phyloP scores from a whole-genome alignment of 2,888 invertebrate genomes.

The Dexiosoma caninum region DNA sequence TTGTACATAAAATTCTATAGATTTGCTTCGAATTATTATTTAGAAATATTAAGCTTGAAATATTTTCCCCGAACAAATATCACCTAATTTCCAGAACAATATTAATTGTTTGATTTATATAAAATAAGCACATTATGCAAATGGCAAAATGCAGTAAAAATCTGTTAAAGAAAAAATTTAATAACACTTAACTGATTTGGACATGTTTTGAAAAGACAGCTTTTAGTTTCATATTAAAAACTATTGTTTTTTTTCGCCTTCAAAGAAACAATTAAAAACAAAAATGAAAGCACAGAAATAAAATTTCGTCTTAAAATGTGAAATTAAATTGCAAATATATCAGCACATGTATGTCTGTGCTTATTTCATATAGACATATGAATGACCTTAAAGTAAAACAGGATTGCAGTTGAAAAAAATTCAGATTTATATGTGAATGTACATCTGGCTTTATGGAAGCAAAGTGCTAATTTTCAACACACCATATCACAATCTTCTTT shows the following conservation, averaged over 20 bases:
- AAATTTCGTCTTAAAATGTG: background rate
- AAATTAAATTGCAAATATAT: too few relatives aligned
- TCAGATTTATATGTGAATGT: too few relatives aligned
- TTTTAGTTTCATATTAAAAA: background rate
- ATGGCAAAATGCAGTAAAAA: background rate
- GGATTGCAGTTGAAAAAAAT: background rate
- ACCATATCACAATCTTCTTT: background rate
- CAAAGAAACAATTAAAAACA: background rate
- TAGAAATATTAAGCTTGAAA: too few relatives aligned
- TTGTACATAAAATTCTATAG: too few relatives aligned
- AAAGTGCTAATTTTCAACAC: background rate
- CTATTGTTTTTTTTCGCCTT: background rate
- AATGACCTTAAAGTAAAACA: background rate
- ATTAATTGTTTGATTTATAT: too few relatives aligned
- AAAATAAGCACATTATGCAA: too few relatives aligned
- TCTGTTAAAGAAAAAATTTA: background rate
- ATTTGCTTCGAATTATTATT: too few relatives aligned
- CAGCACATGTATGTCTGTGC: too few relatives aligned
- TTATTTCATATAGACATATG: background rate
- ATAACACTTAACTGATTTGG: slow-evolving; percentile 5
- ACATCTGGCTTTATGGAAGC: background rate
- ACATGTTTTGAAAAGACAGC: slow-evolving; percentile 23
- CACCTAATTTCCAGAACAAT: background rate
- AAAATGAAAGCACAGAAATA: slow-evolving; percentile 6
- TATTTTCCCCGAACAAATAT: too few relatives aligned